Percentiles rank a stretch among this genome's conserved stretches.
Evolutionary conservation across 1,140 invertebrate species (phyloP).

Genomic region (Zaprionus taronus): DNA sequence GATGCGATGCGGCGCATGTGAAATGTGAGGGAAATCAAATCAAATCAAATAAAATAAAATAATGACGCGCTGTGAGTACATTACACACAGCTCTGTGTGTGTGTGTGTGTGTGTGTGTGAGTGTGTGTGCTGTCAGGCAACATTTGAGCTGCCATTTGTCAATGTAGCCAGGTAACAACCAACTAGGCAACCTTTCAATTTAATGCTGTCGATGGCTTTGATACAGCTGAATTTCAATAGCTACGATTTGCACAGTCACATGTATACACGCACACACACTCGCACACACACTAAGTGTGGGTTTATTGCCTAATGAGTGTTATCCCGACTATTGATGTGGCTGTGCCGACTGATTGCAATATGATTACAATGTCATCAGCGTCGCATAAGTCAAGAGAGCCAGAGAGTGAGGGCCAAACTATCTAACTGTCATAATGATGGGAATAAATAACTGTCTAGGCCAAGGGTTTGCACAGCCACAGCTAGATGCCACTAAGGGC

Average conservation of each 20-base stretch:
- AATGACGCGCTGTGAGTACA: slow-evolving; percentile 24
- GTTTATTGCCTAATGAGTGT: slow-evolving; percentile 42
- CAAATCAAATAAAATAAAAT: slow-evolving; percentile 57
- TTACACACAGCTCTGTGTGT: not conserved
- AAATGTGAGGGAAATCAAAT: slow-evolving; percentile 73
- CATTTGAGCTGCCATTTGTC: slow-evolving; percentile 49
- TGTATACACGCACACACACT: not conserved
- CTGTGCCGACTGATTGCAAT: slow-evolving; percentile 38
- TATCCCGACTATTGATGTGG: slow-evolving; percentile 39
- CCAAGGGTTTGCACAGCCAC: slow-evolving; percentile 16
- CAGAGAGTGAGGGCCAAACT: slow-evolving; percentile 7
- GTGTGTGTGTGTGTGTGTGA: slow-evolving; percentile 1
- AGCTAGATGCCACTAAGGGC: slow-evolving; percentile 10
- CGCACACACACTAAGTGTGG: slow-evolving; percentile 13
- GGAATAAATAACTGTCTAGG: slow-evolving; percentile 48
- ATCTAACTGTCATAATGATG: slow-evolving; percentile 42
- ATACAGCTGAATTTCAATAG: slow-evolving; percentile 29
- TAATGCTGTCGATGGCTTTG: slow-evolving; percentile 33
- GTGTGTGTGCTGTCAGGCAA: slow-evolving; percentile 33
- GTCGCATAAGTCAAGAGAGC: slow-evolving; percentile 7
- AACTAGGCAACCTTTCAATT: slow-evolving; percentile 25
- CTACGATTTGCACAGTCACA: not conserved
- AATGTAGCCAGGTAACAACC: slow-evolving; percentile 37
- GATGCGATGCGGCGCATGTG: slow-evolving; percentile 33
- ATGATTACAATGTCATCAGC: slow-evolving; percentile 47